Evolutionary conservation across 92 coral and sea anemone species (phyloP), one percentile per base, ranked within the genome.

Genomic region (Porites rus): DNA sequence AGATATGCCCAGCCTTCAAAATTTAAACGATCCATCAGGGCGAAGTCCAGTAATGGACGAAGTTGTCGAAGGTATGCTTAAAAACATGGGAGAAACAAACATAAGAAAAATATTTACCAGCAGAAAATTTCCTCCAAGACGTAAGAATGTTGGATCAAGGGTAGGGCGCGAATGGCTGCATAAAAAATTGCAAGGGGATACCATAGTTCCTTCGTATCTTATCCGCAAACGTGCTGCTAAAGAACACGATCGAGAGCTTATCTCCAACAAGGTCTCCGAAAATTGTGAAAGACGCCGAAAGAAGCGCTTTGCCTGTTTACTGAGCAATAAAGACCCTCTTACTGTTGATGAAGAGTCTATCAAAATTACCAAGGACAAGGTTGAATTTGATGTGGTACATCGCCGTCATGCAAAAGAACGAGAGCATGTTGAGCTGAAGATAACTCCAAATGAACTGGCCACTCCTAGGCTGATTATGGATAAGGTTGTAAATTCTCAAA

Each of bases 271-370:
- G 38, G 38, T 31, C 38, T 31, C 38, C 38, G 38, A 31, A 31
- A 31, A 31, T 3, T 31, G 38, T 31, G 38, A 31, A 31, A 31
- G 38, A 31, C 38, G 38, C 38, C 38, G 86, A 43, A 87, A 22
- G 20, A 89, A 59, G 46, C 85, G 89, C 2, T 69, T 19, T 51
- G 17, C 65, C 6, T 89, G 89, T 12, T 75, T 73, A 1, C 56
- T 88, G 1, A 69, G 22, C 53, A 18, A 87, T n/a, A 72, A 80
- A 54, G 72, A 87, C 0, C 2, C 73, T 10, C 43, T 21, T 1
- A 88, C 22, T 17, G 85, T 88, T 24, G 92, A 88, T n/a, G 89
- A 88, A 22, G 76, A 69, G 17, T 82, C 92, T 8, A 83, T 88
- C 16, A 77, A 84, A 69, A 64, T 88, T 43, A 84, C 22, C 7